Evolutionary conservation across 2,888 invertebrate species (phyloP).

Genomic region (Dicyrtomina minuta): DNA sequence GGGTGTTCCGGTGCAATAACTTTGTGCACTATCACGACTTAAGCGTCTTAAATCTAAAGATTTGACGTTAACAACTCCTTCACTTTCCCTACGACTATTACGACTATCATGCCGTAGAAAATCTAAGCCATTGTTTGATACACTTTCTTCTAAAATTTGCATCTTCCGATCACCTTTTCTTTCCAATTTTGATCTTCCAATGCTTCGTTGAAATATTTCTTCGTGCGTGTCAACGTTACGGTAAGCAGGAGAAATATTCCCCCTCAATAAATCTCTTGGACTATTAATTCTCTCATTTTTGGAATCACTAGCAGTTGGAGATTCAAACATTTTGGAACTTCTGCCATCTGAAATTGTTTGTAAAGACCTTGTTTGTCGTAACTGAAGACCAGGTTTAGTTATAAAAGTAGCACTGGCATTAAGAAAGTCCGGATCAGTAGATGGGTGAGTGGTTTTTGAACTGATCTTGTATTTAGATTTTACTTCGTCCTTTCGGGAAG

Average conservation of each 20-base stretch:
- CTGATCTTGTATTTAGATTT: slow-evolving; percentile 16
- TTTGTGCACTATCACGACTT: slow-evolving; percentile 43
- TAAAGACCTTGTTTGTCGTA: slow-evolving; percentile 36
- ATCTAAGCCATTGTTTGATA: slow-evolving; percentile 27
- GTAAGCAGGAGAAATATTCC: background rate
- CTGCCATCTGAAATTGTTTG: slow-evolving; percentile 29
- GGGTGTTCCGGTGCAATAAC: slow-evolving; percentile 28
- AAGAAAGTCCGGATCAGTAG: slow-evolving; percentile 7
- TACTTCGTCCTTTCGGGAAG: slow-evolving; percentile 1
- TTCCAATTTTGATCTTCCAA: slow-evolving; percentile 21
- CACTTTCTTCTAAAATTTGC: slow-evolving; percentile 39
- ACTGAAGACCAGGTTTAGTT: slow-evolving; percentile 37
- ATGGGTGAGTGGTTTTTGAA: slow-evolving; percentile 3
- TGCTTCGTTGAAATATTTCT: background rate
- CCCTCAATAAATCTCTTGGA: background rate
- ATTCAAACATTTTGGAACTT: background rate
- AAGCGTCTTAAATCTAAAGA: slow-evolving; percentile 35
- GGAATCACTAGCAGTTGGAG: background rate
- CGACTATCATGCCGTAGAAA: background rate
- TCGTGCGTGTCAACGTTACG: background rate
- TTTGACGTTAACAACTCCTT: slow-evolving; percentile 30
- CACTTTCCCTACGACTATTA: slow-evolving; percentile 36
- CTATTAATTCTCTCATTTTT: background rate
- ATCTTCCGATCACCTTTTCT: slow-evolving; percentile 44
- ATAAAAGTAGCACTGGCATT: background rate